phyloP scores from a whole-genome alignment of 2,888 invertebrate genomes.

The Heliconius sara region DNA sequence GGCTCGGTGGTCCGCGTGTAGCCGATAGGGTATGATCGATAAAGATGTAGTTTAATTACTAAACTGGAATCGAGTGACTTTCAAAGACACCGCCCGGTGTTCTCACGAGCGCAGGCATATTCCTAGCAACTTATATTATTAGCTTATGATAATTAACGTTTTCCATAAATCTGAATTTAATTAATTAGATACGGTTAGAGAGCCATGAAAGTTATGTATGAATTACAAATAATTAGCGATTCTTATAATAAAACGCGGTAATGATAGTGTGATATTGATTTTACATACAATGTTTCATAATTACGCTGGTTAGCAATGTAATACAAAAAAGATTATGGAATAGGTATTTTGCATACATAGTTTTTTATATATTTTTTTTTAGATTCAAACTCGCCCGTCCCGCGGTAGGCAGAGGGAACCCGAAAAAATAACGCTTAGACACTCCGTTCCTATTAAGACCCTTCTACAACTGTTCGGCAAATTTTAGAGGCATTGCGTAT shows the following conservation, averaged over 20 bases:
- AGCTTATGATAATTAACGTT: slow-evolving; percentile 36
- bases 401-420: no score
- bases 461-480: no score
- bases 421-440: no score
- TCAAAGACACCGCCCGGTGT: slow-evolving; percentile 76
- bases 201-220: slow-evolving; percentile 8
- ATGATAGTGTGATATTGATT: slow-evolving; percentile 16
- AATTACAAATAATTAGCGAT: slow-evolving; percentile 14
- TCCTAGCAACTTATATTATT: slow-evolving; percentile 40
- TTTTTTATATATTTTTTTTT: not conserved
- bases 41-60: slow-evolving; percentile 82
- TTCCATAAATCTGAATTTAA: slow-evolving; percentile 31
- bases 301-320: not conserved
- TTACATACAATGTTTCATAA: slow-evolving; percentile 14
- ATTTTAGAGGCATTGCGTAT: no score
- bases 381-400: no score
- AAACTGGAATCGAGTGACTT: slow-evolving; percentile 69
- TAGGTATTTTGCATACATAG: not conserved
- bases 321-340: not conserved
- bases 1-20: slow-evolving; percentile 73
- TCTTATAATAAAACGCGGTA: not conserved
- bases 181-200: slow-evolving; percentile 7
- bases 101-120: slow-evolving; percentile 52
- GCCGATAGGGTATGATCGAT: slow-evolving; percentile 76
- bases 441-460: no score